phyloP scores from a whole-genome alignment of 2,888 invertebrate genomes.

The Ariolimax columbianus region DNA sequence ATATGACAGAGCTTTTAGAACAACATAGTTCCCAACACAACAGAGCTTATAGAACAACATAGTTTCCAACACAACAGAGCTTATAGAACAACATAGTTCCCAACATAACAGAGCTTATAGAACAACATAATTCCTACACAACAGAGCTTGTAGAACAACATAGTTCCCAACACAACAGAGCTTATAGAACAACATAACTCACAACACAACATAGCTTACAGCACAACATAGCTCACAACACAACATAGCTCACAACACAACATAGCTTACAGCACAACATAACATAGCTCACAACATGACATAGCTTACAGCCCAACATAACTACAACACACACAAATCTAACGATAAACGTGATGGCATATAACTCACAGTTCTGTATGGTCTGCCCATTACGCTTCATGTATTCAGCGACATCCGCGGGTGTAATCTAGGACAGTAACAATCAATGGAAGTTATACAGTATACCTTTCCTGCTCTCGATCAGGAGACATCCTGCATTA shows the following conservation, averaged over 20 bases:
- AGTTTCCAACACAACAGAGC: no score
- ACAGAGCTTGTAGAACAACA: neutral
- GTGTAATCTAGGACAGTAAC: neutral
- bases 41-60: no score
- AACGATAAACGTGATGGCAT: no score
- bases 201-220: neutral
- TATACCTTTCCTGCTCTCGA: no score
- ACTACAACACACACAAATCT: neutral
- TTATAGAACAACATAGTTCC: no score
- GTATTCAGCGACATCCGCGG: neutral
- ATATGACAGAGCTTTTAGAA: no score
- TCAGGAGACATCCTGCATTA: no score
- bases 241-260: neutral
- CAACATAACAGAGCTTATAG: no score
- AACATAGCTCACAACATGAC: neutral
- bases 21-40: no score
- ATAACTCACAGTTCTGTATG: conserved; percentile 12
- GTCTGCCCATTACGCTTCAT: conserved; percentile 2
- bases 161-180: neutral
- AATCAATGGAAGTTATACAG: no score
- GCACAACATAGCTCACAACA: neutral
- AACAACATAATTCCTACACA: neutral
- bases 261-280: neutral
- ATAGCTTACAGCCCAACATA: neutral
- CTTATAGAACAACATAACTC: neutral